Conservation (phyloP, 2,797 vertebrate species). For the Pangasius djambal region DNA sequence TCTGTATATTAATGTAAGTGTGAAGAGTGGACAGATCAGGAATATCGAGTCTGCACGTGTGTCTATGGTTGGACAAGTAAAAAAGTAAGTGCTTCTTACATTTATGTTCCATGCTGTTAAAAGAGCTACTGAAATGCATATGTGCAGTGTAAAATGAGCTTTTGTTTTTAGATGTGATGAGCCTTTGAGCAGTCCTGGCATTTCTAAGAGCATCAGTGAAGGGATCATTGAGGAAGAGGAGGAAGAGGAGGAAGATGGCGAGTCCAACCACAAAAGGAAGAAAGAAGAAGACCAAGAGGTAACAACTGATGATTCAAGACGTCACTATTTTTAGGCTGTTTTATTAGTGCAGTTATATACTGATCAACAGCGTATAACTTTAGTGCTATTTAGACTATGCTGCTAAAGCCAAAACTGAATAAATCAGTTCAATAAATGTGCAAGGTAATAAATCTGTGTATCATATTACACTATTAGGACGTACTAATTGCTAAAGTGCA, state of each 20-base stretch:
- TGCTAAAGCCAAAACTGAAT: neutral
- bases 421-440: neutral
- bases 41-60: constrained; percentile 94
- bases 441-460: neutral
- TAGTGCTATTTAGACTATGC: neutral
- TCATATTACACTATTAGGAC: neutral
- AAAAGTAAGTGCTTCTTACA: constrained; percentile 71
- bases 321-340: neutral
- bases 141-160: neutral
- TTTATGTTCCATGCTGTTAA: neutral
- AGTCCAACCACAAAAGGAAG: constrained; percentile 91
- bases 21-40: constrained; percentile 97
- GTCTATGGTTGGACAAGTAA: constrained; percentile 98
- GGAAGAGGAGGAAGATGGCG: constrained; percentile 82
- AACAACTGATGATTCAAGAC: neutral
- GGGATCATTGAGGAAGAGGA: constrained; percentile 94
- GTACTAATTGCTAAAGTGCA: neutral
- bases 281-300: constrained; percentile 95
- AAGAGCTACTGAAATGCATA: neutral
- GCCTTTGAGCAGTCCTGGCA: constrained; percentile 78
- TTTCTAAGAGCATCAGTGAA: constrained; percentile 87
- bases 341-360: neutral
- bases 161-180: constrained; percentile 84
- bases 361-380: neutral
- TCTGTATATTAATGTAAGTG: constrained; percentile 72